Evolutionary conservation across 1,140 invertebrate genomes (phyloP).

Genomic region (Vanessa atalanta): DNA sequence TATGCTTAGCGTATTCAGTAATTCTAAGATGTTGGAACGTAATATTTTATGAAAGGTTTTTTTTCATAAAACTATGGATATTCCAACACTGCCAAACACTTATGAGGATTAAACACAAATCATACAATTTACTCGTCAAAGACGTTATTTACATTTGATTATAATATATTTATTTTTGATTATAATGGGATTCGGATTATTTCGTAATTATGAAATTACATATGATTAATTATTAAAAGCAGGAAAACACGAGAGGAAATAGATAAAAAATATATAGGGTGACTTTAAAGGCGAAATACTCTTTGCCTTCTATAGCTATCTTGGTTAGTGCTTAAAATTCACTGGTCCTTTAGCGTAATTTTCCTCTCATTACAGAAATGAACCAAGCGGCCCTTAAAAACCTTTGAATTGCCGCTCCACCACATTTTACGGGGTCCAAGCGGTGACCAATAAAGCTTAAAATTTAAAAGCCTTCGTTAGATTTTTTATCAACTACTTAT

Average conservation of each 20-base stretch:
- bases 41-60: too few species aligned
- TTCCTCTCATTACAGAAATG: constrained; percentile 62
- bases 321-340: constrained; percentile 44
- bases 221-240: not conserved
- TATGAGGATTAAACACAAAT: too few species aligned
- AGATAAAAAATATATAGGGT: not conserved
- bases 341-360: constrained; percentile 63
- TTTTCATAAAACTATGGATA: too few species aligned
- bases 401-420: constrained; percentile 77
- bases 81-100: too few species aligned
- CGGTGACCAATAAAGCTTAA: constrained; percentile 63
- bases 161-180: too few species aligned
- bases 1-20: too few species aligned
- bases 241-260: not conserved
- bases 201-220: too few species aligned
- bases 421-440: constrained; percentile 70
- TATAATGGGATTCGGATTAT: too few species aligned
- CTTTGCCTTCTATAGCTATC: constrained; percentile 14
- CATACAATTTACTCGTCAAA: too few species aligned
- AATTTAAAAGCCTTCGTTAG: constrained; percentile 51
- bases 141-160: too few species aligned
- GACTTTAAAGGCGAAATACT: constrained; percentile 7
- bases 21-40: too few species aligned
- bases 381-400: constrained; percentile 67
- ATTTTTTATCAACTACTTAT: constrained; percentile 37